These are phyloP conservation scores for Dermochelys coriacea DNA, from an alignment of 2,797 vertebrate species.

Conservation along the genomic window DNA sequence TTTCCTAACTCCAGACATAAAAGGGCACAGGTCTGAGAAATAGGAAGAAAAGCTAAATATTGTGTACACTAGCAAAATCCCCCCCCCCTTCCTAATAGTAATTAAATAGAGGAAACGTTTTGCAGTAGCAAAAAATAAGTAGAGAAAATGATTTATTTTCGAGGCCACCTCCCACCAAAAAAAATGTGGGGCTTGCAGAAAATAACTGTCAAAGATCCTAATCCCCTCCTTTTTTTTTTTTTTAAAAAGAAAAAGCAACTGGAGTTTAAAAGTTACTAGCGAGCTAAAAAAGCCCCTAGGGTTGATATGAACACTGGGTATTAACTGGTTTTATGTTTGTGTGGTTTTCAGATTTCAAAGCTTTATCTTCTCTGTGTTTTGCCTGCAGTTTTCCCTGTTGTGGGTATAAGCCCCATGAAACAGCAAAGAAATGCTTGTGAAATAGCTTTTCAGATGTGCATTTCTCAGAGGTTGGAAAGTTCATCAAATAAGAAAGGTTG, in stretches of 20 bases:
- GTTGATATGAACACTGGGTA: slow-evolving; percentile 34
- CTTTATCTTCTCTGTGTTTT: neutral
- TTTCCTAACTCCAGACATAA: neutral
- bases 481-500: slow-evolving; percentile 14
- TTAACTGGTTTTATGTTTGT: slow-evolving; percentile 19
- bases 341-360: slow-evolving; percentile 1
- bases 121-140: slow-evolving; percentile 24
- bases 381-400: slow-evolving; percentile 21
- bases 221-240: slow-evolving; percentile 61
- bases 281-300: neutral
- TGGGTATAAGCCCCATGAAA: slow-evolving; percentile 25
- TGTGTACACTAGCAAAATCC: slow-evolving; percentile 50
- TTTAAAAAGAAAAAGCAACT: slow-evolving; percentile 24
- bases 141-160: slow-evolving; percentile 31
- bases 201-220: slow-evolving; percentile 27
- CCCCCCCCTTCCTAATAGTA: slow-evolving; percentile 8
- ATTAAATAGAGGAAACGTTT: slow-evolving; percentile 18
- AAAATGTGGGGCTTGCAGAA: slow-evolving; percentile 59
- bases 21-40: slow-evolving; percentile 45
- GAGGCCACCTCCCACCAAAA: slow-evolving; percentile 35
- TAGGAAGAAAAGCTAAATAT: slow-evolving; percentile 43
- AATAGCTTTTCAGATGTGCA: slow-evolving; percentile 4
- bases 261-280: slow-evolving; percentile 67
- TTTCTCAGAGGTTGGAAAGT: slow-evolving; percentile 17
- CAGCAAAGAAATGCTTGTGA: slow-evolving; percentile 2